Conservation (phyloP, 2,113 vertebrate species). For the Rhinichthys klamathensis region DNA sequence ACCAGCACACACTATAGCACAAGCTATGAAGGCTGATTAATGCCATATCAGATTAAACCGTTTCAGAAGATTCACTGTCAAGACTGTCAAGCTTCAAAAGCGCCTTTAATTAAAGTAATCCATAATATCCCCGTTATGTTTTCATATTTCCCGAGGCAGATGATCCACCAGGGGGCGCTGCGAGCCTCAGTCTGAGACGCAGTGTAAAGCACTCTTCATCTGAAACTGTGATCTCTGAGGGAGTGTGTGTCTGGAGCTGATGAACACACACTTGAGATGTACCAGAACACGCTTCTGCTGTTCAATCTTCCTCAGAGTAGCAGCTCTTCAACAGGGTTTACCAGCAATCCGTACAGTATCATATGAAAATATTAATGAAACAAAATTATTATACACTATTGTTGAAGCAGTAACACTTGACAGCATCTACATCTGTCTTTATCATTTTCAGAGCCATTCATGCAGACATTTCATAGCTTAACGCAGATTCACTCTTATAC, state of each 20-base stretch:
- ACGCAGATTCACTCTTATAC: background rate
- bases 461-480: background rate
- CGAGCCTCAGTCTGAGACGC: background rate
- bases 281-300: background rate
- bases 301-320: background rate
- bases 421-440: background rate
- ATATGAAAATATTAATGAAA: background rate
- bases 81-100: background rate
- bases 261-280: background rate
- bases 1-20: too few species aligned
- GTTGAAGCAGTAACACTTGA: too few species aligned
- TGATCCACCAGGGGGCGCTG: background rate
- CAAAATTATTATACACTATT: background rate
- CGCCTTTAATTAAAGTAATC: background rate
- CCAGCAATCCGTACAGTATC: too few species aligned
- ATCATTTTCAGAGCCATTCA: background rate
- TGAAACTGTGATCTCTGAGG: too few species aligned
- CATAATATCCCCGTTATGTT: background rate
- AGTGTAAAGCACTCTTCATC: background rate
- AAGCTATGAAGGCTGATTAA: too few species aligned
- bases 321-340: background rate
- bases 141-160: background rate
- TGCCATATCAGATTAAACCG: too few species aligned
- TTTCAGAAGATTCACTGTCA: background rate
- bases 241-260: background rate